phyloP scores from a whole-genome alignment of 2,888 invertebrate genomes.

The Rhingia rostrata region DNA sequence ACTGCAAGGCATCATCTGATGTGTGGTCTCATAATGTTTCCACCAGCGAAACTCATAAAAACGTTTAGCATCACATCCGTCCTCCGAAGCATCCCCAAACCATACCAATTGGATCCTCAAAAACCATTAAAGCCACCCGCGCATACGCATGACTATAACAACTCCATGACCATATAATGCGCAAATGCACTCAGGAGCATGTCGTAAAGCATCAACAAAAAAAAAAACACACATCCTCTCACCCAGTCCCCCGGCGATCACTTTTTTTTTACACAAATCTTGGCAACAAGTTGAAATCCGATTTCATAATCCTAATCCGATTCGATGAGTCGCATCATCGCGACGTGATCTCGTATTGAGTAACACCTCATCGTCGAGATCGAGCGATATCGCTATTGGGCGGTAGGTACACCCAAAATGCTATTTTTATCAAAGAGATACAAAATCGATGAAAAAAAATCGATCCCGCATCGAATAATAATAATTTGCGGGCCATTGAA shows the following conservation, averaged over 20 bases:
- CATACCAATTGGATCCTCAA: too few relatives aligned
- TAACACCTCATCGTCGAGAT: conserved; percentile 31
- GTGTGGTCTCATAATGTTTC: too few relatives aligned
- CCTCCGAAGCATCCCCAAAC: too few relatives aligned
- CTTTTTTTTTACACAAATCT: conserved; percentile 23
- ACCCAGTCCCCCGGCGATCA: not conserved
- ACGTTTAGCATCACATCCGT: too few relatives aligned
- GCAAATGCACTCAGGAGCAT: not conserved
- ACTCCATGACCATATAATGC: too few relatives aligned
- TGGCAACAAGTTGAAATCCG: conserved; percentile 40
- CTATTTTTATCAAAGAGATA: not conserved
- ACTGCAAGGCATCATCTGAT: too few relatives aligned
- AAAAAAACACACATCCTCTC: conserved; percentile 2
- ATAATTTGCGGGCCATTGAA: conserved; percentile 29
- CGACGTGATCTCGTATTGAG: conserved; percentile 7
- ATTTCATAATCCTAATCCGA: conserved; percentile 41
- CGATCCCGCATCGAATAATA: conserved; percentile 29
- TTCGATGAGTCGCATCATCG: conserved; percentile 13
- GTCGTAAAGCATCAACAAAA: not conserved
- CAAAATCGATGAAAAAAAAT: conserved; percentile 18
- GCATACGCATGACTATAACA: too few relatives aligned
- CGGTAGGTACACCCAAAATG: too few relatives aligned
- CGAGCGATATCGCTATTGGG: not conserved
- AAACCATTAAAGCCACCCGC: too few relatives aligned
- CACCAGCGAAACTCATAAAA: too few relatives aligned